Conservation (phyloP, 2,888 invertebrate genomes). For the Lepidocyrtoides sp. region DNA sequence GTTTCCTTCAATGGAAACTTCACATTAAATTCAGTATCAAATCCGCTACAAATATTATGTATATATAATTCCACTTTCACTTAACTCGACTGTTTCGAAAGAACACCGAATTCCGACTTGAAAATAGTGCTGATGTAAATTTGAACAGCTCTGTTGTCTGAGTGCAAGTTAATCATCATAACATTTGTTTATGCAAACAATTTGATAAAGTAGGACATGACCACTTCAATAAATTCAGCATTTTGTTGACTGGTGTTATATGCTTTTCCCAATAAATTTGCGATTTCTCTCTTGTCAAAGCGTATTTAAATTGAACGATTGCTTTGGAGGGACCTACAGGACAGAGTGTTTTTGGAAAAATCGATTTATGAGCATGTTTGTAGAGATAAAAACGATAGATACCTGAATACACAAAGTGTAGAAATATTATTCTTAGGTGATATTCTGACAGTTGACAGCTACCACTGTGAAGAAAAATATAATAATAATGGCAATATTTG, state of each 20-base stretch:
- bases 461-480: neutral
- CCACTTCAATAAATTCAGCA: constrained; percentile 12
- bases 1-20: too few relatives aligned
- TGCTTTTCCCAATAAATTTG: constrained; percentile 3
- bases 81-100: neutral
- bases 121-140: too few relatives aligned
- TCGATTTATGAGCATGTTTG: constrained; percentile 43
- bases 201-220: neutral
- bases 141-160: too few relatives aligned
- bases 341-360: constrained; percentile 27
- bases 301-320: constrained; percentile 30
- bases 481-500: neutral
- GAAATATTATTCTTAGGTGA: neutral
- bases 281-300: constrained; percentile 46
- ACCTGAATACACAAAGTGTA: neutral
- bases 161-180: too few relatives aligned
- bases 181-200: constrained; percentile 34
- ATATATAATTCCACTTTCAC: neutral
- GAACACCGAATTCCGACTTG: too few relatives aligned
- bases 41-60: neutral
- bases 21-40: neutral
- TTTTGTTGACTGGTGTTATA: constrained; percentile 1
- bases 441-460: constrained; percentile 26
- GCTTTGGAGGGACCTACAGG: constrained; percentile 1
- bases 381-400: constrained; percentile 39